Base-by-base conservation (phyloP, 2,888 invertebrate genomes). In the Physocephala rufipes region DNA sequence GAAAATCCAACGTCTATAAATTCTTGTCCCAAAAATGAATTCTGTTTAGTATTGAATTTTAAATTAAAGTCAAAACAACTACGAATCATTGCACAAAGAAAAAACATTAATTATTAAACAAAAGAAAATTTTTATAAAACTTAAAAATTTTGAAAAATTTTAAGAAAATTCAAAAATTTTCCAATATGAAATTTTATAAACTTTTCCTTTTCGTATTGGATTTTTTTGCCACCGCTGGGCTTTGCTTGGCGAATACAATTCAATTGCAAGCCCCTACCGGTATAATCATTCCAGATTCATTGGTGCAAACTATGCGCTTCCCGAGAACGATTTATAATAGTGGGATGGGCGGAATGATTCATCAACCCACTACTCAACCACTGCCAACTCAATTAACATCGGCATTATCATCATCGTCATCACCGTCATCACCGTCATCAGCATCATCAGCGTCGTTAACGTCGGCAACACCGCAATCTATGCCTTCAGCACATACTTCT, bases 221-320 rank as follows among this genome's bases (percentile, higher is more conserved):
- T 24, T 47, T 67, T 15, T 63, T 49, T 71, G 75, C 67, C 51
- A 19, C 65, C n/a, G 43, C 24, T 12, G 12, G 45, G 2, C 71
- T 71, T 3, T 73, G 73, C 28, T 65, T 73, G 2, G 77, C 76
- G 2, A 79, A 78, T 70, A 78, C 78, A n/a, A 82, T 82, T 73
- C 82, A 82, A 58, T 69, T 82, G 75, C 81, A 82, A 73, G 79
- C 82, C 24, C 79, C 82, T 0, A 82, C 80, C 47, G 82, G 84
- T 28, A 83, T 83, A 66, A 76, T 82, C n/a, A 82, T 82, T 49
- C 83, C 84, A 45, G 84, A 80, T 1, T 81, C 81, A n/a, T 53
- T 82, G 69, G 84, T 81, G 16, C 79, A 83, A 69, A 77, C 78
- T 58, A 74, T 82, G 67, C 82, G 82, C 15, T 69, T 74, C 24